Base-by-base conservation (phyloP, 2,113 vertebrate species). In the Poecilia latipinna region DNA sequence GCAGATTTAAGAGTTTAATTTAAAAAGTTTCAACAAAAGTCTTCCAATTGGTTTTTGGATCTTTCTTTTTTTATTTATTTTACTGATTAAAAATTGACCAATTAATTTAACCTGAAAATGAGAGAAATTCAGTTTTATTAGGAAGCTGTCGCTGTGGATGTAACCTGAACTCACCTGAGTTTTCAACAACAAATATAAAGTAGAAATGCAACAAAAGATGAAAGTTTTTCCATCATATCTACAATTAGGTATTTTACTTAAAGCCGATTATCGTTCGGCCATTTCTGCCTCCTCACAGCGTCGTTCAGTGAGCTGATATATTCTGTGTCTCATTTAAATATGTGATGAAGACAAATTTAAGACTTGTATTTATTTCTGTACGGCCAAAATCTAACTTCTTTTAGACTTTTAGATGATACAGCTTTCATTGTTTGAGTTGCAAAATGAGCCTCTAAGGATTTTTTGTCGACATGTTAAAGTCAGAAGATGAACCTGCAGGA, bases 361-460 rank as follows among this genome's bases (percentile, higher is more conserved):
- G 69, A 87, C 82, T 69, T 82, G 84, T 93, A 92, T 92, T 94
- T 92, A 93, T 93, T 90, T 93, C 90, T 92, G 86, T 91, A 92
- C 79, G 51, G 83, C 92, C 74, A 91, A 87, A 79, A 83, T 88
- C 73, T 90, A 87, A 93, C 89, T 93, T 91, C 92, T 93, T 91
- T 90, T 85, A 84, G 70, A 84, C n/a, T 86, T 84, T 81, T 87
- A 88, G 87, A 87, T 29, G 78, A 85, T 48, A 73, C 83, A 72
- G 82, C 80, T 86, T 87, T 77, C 74, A 77, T 84, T 90, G 66
- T 86, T 65, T 79, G 70, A 85, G 80, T 74, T 61, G 67, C 81
- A 62, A 22, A 74, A 60, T 67, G 61, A 85, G 61, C 72, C 71
- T 61, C 65, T 80, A 44, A 79, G 51, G 39, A 12, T 42, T 42